These are phyloP conservation scores for Apocrypta bakeri DNA, from an alignment of 1,140 invertebrate genomes.

Conservation along the genomic window DNA sequence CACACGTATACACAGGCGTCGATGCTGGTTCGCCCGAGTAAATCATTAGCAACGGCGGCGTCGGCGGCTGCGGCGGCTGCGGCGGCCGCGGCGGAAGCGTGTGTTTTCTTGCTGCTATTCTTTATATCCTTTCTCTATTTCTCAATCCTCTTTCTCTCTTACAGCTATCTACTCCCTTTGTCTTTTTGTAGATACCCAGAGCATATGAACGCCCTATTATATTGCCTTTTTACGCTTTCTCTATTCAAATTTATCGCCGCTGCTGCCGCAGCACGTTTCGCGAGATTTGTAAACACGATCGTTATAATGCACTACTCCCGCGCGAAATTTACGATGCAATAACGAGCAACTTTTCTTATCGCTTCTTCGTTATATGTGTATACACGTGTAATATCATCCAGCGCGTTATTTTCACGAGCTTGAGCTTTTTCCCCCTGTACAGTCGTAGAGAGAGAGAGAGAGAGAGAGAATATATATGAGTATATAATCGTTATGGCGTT, in stretches of 20 bases:
- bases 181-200: not conserved
- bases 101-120: not conserved
- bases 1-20: not conserved
- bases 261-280: not conserved
- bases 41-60: constrained; percentile 1
- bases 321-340: not conserved
- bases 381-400: not conserved
- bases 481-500: constrained; percentile 2
- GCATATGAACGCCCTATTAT: not conserved
- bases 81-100: constrained; percentile 16
- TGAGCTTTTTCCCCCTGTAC: not conserved
- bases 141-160: not conserved
- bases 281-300: not conserved
- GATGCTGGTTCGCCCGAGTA: not conserved
- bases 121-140: constrained; percentile 8
- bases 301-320: not conserved
- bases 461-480: not conserved
- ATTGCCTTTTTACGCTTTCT: not conserved
- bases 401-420: not conserved
- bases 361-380: not conserved
- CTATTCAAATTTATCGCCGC: not conserved
- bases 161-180: not conserved
- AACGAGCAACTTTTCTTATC: not conserved
- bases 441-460: no score
- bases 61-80: no score